A percentile compares a stretch with the other conserved stretches of the same genome.
Evolutionary conservation across 2,888 invertebrate genomes (phyloP).

Genomic region (Nephrotoma guestfalica): DNA sequence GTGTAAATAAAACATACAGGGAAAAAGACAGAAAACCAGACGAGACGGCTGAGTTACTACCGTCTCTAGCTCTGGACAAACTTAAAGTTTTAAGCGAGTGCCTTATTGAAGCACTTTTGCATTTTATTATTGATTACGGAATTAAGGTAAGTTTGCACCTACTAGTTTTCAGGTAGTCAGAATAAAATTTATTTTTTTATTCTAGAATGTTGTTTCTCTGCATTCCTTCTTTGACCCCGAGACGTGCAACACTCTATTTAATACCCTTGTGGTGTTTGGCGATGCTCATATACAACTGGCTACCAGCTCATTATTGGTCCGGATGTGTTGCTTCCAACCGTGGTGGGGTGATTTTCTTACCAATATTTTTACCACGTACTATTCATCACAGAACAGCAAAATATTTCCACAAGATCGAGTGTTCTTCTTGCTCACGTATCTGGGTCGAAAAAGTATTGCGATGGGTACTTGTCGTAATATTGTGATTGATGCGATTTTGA

Average conservation of each 20-base stretch:
- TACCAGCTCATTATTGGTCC: conserved; percentile 61
- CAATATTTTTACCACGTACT: conserved; percentile 61
- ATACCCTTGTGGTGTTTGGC: conserved; percentile 60
- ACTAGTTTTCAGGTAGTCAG: background rate
- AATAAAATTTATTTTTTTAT: conserved; percentile 5
- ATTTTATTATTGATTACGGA: conserved; percentile 47
- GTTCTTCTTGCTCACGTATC: conserved; percentile 71
- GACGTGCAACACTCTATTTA: conserved; percentile 49
- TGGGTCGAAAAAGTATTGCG: conserved; percentile 65
- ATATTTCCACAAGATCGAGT: conserved; percentile 80
- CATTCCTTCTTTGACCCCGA: conserved; percentile 30
- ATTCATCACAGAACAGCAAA: conserved; percentile 60
- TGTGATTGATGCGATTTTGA: conserved; percentile 47
- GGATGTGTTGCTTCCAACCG: conserved; percentile 51
- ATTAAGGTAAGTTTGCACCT: conserved; percentile 21
- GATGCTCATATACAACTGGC: conserved; percentile 66
- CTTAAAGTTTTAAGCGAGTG: conserved; percentile 67
- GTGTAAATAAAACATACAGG: conserved; percentile 14
- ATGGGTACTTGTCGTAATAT: conserved; percentile 41
- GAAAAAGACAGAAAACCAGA: conserved; percentile 11
- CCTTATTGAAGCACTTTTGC: conserved; percentile 64
- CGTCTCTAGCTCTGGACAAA: conserved; percentile 66
- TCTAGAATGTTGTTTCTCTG: conserved; percentile 25
- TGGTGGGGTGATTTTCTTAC: conserved; percentile 92
- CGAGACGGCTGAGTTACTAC: conserved; percentile 33